A percentile compares a stretch with the other conserved stretches of the same genome.
Conservation (phyloP, 2,797 vertebrate genomes). For the Oryzias dopingdopingensis region DNA sequence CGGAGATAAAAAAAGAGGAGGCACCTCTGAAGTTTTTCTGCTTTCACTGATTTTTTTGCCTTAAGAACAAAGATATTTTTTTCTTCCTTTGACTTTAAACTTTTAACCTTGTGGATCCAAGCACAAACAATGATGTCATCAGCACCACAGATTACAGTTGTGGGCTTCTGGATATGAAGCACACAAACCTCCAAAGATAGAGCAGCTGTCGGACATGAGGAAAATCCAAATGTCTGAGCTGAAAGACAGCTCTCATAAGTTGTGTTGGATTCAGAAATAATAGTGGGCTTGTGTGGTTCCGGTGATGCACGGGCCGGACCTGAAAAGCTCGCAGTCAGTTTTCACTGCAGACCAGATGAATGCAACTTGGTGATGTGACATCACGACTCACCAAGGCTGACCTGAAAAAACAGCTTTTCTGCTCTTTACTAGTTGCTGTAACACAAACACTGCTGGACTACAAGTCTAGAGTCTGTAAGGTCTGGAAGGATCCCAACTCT, state of each 20-base stretch:
- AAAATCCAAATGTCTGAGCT: too few relatives aligned
- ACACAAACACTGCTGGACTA: too few relatives aligned
- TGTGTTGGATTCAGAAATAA: too few relatives aligned
- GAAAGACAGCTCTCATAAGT: too few relatives aligned
- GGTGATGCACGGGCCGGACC: background rate
- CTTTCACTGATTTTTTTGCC: too few relatives aligned
- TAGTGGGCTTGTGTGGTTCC: background rate
- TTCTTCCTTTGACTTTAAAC: slow-evolving; percentile 1
- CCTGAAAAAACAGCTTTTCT: slow-evolving; percentile 38
- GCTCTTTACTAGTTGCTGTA: too few relatives aligned
- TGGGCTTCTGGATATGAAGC: background rate
- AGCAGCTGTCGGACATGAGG: too few relatives aligned
- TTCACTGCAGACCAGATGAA: slow-evolving; percentile 7
- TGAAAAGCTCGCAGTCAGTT: slow-evolving; percentile 34
- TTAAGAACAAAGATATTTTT: slow-evolving; percentile 1
- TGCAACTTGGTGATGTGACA: slow-evolving; percentile 59
- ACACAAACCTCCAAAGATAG: too few relatives aligned
- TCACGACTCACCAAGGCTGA: slow-evolving; percentile 25
- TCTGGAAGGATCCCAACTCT: too few relatives aligned
- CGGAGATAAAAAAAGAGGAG: too few relatives aligned
- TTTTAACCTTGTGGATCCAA: slow-evolving; percentile 11
- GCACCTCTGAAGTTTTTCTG: too few relatives aligned
- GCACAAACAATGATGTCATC: background rate
- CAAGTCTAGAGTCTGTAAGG: too few relatives aligned
- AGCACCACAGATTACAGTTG: slow-evolving; percentile 25